Evolutionary conservation across 2,888 invertebrate genomes (phyloP).

Genomic region (Chrysolina oricalcia): DNA sequence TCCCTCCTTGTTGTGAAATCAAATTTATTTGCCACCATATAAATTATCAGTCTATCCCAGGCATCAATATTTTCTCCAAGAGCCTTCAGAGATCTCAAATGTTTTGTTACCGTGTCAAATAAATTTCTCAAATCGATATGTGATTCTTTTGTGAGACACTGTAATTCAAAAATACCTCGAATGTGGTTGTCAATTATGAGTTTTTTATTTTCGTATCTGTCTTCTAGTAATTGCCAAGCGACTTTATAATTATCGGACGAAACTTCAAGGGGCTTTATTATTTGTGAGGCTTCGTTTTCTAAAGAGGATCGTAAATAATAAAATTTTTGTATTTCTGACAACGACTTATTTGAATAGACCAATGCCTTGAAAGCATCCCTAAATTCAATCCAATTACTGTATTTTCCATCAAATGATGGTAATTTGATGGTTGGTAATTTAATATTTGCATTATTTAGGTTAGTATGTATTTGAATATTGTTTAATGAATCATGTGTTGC

Average conservation of each 20-base stretch:
- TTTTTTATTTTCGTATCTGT: no score
- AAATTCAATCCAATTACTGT: constrained; percentile 39
- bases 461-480: no score
- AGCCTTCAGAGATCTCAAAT: constrained; percentile 54
- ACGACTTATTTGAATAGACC: constrained; percentile 31
- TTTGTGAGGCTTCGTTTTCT: constrained; percentile 35
- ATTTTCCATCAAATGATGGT: constrained; percentile 36
- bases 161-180: constrained; percentile 52
- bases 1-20: constrained; percentile 49
- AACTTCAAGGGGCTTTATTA: constrained; percentile 41
- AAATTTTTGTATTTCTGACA: constrained; percentile 42
- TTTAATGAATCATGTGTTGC: no score
- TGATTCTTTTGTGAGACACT: constrained; percentile 44
- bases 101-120: constrained; percentile 50
- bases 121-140: constrained; percentile 48
- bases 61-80: constrained; percentile 53
- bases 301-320: constrained; percentile 46
- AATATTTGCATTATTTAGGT: no score
- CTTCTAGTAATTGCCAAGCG: constrained; percentile 45
- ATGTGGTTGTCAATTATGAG: constrained; percentile 54
- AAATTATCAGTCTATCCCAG: constrained; percentile 56
- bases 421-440: constrained; percentile 16
- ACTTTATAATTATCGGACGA: constrained; percentile 39
- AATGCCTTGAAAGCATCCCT: constrained; percentile 37
- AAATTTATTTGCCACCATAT: constrained; percentile 40